These are phyloP conservation scores for Diplogasteroides magnus DNA, from an alignment of 1,140 invertebrate species.

Conservation along the genomic window DNA sequence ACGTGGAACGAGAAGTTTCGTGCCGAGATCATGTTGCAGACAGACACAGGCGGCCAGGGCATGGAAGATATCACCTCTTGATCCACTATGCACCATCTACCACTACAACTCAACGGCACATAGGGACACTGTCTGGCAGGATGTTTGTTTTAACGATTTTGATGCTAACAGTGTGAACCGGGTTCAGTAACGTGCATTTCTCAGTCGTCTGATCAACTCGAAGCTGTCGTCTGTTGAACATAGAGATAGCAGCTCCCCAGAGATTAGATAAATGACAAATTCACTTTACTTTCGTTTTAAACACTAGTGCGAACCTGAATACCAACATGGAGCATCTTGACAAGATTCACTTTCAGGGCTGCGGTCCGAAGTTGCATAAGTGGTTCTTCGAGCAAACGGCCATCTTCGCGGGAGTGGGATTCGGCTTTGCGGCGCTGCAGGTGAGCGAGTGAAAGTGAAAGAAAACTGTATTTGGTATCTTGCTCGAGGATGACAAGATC, in stretches of 20 bases:
- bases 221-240: too few species aligned
- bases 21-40: conserved; percentile 47
- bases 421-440: conserved; percentile 20
- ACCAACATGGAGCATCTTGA: too few species aligned
- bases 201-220: neutral
- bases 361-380: conserved; percentile 31
- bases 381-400: conserved; percentile 35
- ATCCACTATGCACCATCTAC: conserved; percentile 52
- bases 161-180: neutral
- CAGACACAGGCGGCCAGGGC: conserved; percentile 48
- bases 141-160: conserved; percentile 7
- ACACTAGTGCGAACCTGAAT: too few species aligned
- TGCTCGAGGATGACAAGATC: too few species aligned
- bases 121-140: conserved; percentile 39
- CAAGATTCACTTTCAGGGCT: conserved; percentile 32
- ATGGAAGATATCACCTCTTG: conserved; percentile 44
- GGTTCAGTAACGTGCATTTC: neutral
- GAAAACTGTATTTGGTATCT: too few species aligned
- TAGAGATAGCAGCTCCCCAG: too few species aligned
- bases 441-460: too few species aligned
- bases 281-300: too few species aligned
- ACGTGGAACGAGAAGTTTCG: conserved; percentile 48
- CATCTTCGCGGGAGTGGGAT: conserved; percentile 35
- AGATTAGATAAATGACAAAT: too few species aligned
- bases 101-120: conserved; percentile 43